Evolutionary conservation across 2,888 invertebrate species (phyloP), one percentile per base, ranked within the genome.

Genomic region (Trichopoda pennipes): DNA sequence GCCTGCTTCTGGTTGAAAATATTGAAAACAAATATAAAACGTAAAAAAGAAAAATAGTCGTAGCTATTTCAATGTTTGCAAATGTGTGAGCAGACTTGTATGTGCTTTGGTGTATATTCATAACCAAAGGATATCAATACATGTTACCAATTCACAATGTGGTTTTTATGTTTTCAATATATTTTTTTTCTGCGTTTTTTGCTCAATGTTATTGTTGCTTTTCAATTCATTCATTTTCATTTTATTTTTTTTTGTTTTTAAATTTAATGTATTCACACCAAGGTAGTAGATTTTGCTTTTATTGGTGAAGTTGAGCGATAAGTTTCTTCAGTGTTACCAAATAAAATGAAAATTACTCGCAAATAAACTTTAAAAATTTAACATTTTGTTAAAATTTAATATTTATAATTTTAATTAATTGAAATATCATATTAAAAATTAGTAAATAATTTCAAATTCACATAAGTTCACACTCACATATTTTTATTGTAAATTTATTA

Each of bases 101-200:
- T 53, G 47, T 51, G n/a, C 8, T 6, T 51, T 7, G 17, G 6
- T 56, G 32, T 75, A 35, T 28, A 47, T 19, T 14, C 47, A 72
- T 55, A 75, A 79, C 78, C 81, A 79, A 79, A 72, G 79, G 75
- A 82, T 79, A 82, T 82, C 79, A 75, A 82, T 75, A 79, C 74
- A 78, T 79, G 81, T 79, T 79, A 78, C 76, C 81, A 82, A 79
- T 75, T 79, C 75, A 79, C 81, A 78, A 66, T 81, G 81, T 78
- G 81, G 81, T 81, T 79, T 81, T 70, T 58, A 66, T 64, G 64
- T 81, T 74, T 81, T 78, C 42, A 60, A 63, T 63, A 55, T 23
- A 61, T 23, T 28, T 69, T 56, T 58, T 44, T 12, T 6, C 38
- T 44, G 21, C 53, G 32, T 70, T 42, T 70, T 58, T 21, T 68